Evolutionary conservation across 2,888 invertebrate species (phyloP), one percentile per base, ranked within the genome.

Genomic region (Kuschelorhynchus macadamiae): DNA sequence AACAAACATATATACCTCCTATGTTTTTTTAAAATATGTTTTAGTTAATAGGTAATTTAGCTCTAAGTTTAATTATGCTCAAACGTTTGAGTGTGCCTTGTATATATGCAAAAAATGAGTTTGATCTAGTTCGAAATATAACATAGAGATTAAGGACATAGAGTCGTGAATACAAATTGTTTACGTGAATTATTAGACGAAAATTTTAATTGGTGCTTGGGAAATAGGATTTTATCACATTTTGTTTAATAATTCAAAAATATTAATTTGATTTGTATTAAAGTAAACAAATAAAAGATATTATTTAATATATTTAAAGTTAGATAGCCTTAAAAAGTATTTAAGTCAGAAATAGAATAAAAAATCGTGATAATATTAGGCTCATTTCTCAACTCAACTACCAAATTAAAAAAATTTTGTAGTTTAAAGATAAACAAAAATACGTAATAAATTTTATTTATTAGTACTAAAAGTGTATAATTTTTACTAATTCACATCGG

Each of bases 211-310:
- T 42, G 65, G 59, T 65, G 59, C 4, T 39, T 33, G 59, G 50
- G 30, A n/a, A 1, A 33, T 44, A 18, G 11, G 46, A 14, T 12
- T 39, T 39, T 30, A 33, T n/a, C 25, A 25, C 20, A 25, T 47
- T 65, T 65, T 65, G 65, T 65, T 59, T 65, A 59, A 59, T 57
- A 65, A 65, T 65, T 65, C 65, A 41, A 25, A 47, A 39, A 2
- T 16, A 21, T 17, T 44, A 46, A 33, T 11, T 46, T 11, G 11
- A 21, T 20, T 41, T 50, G 36, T 17, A 21, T 42, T 33, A 47
- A 11, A 47, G 49, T 9, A 36, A 33, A 47, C 46, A 59, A 3
- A n/a, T 47, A 11, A 8, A 9, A 8, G 32, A 32, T 32, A 32
- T 11, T 36, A 36, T 36, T 36, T 36, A 9, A 36, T 7, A 25